Percentiles rank a stretch among this genome's conserved stretches.
Conservation (phyloP, 2,113 vertebrate species). For the Clarias magur region DNA sequence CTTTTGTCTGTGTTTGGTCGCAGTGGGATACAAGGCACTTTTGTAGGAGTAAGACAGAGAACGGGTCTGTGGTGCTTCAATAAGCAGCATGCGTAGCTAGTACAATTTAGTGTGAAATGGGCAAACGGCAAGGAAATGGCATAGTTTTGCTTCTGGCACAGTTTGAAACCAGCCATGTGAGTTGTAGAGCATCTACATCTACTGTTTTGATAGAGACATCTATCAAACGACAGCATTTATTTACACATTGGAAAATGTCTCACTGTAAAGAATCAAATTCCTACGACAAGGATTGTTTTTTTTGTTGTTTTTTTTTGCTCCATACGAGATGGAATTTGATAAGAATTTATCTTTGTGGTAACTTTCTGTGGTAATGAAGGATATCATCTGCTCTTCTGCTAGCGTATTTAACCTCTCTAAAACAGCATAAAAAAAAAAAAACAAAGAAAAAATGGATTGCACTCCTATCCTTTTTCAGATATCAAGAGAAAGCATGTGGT, state of each 20-base stretch:
- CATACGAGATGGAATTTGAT: not conserved
- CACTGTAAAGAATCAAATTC: not conserved
- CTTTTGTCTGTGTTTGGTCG: constrained; percentile 30
- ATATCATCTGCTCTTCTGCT: not conserved
- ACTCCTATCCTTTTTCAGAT: not conserved
- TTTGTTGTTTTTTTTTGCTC: not conserved
- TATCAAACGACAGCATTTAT: constrained; percentile 39
- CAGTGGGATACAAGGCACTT: constrained; percentile 1
- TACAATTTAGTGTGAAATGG: constrained; percentile 48
- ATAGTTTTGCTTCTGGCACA: constrained; percentile 42
- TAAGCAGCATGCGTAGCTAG: constrained; percentile 40
- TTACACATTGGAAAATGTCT: constrained; percentile 23
- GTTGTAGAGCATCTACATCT: constrained; percentile 22
- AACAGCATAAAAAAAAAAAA: not conserved
- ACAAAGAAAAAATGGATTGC: not conserved
- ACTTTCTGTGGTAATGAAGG: not conserved
- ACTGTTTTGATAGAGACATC: too few relatives aligned
- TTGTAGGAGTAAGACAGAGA: not conserved
- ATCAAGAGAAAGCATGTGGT: not conserved
- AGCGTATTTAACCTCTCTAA: not conserved
- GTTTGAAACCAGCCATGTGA: constrained; percentile 43
- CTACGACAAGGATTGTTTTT: not conserved
- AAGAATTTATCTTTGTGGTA: not conserved
- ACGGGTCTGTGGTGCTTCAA: constrained; percentile 12
- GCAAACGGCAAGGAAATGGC: constrained; percentile 36